Evolutionary conservation across 2,113 vertebrate species (phyloP), one percentile per base, ranked within the genome.

Genomic region (Embiotoca jacksoni): DNA sequence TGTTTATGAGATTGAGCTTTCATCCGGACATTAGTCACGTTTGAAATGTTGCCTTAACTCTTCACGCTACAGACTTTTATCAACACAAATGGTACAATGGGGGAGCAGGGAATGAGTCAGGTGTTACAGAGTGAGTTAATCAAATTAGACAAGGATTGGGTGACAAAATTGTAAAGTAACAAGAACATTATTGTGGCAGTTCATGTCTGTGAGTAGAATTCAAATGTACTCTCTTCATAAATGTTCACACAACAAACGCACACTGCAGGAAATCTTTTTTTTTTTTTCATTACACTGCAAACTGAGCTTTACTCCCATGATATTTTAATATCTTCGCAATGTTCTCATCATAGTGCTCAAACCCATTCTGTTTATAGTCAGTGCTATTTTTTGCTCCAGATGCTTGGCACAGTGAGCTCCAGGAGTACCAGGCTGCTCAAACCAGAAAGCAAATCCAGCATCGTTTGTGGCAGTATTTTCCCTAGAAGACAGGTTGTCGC

Each of bases 1-100:
- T 88, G 88, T 87, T 92, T 91, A 92, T 91, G 84, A 88, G 84
- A 87, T 82, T 80, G 84, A 63, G 78, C 86, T 91, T 91, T 90
- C 89, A 82, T 81, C 64, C 44, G 14, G 37, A 80, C 86, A 89
- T 85, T 87, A 86, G 62, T 91, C 88, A 89, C 63, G 36, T 87
- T 87, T 77, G 80, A 80, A 72, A 82, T 55, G 57, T 39, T 61
- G 79, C 74, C 37, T 59, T 61, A 32, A 53, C 23, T 65, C 62
- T 69, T 62, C 37, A 33, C 46, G 52, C 62, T 70, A 83, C 44
- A 65, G 68, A 71, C 71, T 66, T 60, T 47, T 6, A 37, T 36
- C 53, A 79, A 78, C 31, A 50, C 32, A 35, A 62, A 69, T 47
- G 58, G 59, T 64, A 36, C 58, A 15, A 10, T 32, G 41, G 47